These are phyloP conservation scores for Labia minor DNA, from an alignment of 2,888 invertebrate species.

Conservation along the genomic window DNA sequence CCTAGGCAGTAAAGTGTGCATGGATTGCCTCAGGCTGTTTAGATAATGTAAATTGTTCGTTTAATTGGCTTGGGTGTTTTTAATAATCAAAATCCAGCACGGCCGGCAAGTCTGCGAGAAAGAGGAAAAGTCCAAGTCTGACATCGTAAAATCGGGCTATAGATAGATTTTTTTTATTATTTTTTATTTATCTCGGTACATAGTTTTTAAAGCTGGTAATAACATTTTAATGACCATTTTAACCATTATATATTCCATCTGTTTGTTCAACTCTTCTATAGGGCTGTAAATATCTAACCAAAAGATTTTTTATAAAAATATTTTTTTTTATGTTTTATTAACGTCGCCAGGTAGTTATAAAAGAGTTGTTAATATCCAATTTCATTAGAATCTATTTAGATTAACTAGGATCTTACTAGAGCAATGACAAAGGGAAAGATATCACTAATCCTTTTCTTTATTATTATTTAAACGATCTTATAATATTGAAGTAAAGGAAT, in stretches of 20 bases:
- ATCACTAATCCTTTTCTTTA: too few relatives aligned
- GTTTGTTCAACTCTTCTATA: conserved; percentile 13
- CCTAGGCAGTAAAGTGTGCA: conserved; percentile 7
- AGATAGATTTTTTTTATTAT: conserved; percentile 1
- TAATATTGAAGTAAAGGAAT: not conserved
- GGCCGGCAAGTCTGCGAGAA: not conserved
- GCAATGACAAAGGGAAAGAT: too few relatives aligned
- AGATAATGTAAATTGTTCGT: conserved; percentile 13
- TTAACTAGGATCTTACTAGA: not conserved
- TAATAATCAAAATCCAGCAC: conserved; percentile 13
- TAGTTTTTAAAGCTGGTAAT: conserved; percentile 13
- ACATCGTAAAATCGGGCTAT: not conserved
- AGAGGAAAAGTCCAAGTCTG: not conserved
- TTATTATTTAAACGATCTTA: too few relatives aligned
- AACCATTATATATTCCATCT: conserved; percentile 7
- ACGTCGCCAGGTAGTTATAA: conserved; percentile 1
- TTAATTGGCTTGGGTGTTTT: conserved; percentile 13
- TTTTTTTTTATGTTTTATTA: not conserved
- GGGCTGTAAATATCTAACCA: not conserved
- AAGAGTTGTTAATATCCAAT: not conserved
- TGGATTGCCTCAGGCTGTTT: not conserved
- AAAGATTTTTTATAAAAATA: not conserved
- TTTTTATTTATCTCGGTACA: conserved; percentile 13
- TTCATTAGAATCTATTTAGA: not conserved
- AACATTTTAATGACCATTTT: conserved; percentile 13